Percentiles rank a stretch among this genome's conserved stretches.
Conservation (phyloP, 1,140 invertebrate species). For the Archivesica marissinica region DNA sequence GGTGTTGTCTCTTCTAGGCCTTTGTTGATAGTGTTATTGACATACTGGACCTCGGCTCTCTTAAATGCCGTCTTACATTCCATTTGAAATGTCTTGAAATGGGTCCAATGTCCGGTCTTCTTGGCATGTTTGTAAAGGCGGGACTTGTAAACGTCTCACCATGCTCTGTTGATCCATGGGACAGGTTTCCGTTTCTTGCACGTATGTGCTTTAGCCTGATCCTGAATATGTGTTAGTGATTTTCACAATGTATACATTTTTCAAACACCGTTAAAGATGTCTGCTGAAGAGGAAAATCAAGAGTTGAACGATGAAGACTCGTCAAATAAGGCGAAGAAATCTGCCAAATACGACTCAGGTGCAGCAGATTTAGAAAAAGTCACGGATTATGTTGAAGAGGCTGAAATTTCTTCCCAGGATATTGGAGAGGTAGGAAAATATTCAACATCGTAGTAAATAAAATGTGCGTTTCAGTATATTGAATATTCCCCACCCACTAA, state of each 20-base stretch:
- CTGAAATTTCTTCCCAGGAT: slow-evolving; percentile 81
- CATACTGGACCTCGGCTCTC: slow-evolving; percentile 41
- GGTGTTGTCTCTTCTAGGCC: slow-evolving; percentile 1
- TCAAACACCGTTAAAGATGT: slow-evolving; percentile 65
- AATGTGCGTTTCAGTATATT: neutral
- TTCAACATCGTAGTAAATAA: neutral
- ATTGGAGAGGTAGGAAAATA: slow-evolving; percentile 79
- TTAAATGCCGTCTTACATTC: slow-evolving; percentile 50
- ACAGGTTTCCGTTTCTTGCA: no score
- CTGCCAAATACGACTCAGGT: slow-evolving; percentile 82
- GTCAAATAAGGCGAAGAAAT: slow-evolving; percentile 78
- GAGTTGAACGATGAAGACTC: slow-evolving; percentile 73
- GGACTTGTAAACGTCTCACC: no score
- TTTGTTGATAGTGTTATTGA: slow-evolving; percentile 47
- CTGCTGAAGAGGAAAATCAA: slow-evolving; percentile 73
- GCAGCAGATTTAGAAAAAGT: slow-evolving; percentile 84
- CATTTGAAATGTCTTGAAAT: slow-evolving; percentile 7
- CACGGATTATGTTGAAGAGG: slow-evolving; percentile 83
- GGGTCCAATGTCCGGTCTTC: neutral
- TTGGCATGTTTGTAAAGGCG: slow-evolving; percentile 37
- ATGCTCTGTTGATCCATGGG: no score
- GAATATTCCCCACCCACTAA: neutral
- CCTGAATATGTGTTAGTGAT: no score
- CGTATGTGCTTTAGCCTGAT: no score
- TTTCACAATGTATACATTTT: neutral